Evolutionary conservation across 2,888 invertebrate genomes (phyloP), one percentile per base, ranked within the genome.

Genomic region (Aplocera efformata): DNA sequence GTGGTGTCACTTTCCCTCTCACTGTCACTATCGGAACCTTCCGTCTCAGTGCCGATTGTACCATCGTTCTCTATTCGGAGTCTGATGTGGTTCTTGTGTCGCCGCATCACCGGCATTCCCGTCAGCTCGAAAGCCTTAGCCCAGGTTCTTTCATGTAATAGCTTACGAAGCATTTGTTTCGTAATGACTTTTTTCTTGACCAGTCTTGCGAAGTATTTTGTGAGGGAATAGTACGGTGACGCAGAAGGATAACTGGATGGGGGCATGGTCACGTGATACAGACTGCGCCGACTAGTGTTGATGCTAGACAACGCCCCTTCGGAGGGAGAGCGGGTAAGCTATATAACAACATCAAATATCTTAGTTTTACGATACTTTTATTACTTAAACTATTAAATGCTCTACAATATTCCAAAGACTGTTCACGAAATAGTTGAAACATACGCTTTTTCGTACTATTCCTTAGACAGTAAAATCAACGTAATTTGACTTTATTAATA

Each of bases 151-250:
- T 90, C 89, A 56, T 96, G 95, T 32, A 96, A 83, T 33, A 96
- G 84, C 66, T 92, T 91, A 72, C 94, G 94, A 42, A 96, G 86
- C 69, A 95, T 89, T 63, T 91, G 90, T 45, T 92, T 88, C 7
- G 92, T 92, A 48, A 96, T 92, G 7, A 92, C 82, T 67, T 92
- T 93, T 70, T 91, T 90, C 70, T 92, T 92, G 22, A 95, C 93
- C 42, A 94, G 90, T 66, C 91, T 91, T 49, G 93, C 92, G 72
- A 94, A 95, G 77, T 92, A 92, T 70, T 92, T 92, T 27, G 94
- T 94, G 50, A 96, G 89, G 51, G 92, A 92, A 56, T 93, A 91
- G 77, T 94, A 95, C 13, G 95, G 95, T 32, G 94, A 92, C 55
- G 93, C 92, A 61, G 93, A 90, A 67, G 93, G 94, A 84, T 92